phyloP scores from a whole-genome alignment of 2,888 invertebrate genomes.

The Carterocephalus palaemon region DNA sequence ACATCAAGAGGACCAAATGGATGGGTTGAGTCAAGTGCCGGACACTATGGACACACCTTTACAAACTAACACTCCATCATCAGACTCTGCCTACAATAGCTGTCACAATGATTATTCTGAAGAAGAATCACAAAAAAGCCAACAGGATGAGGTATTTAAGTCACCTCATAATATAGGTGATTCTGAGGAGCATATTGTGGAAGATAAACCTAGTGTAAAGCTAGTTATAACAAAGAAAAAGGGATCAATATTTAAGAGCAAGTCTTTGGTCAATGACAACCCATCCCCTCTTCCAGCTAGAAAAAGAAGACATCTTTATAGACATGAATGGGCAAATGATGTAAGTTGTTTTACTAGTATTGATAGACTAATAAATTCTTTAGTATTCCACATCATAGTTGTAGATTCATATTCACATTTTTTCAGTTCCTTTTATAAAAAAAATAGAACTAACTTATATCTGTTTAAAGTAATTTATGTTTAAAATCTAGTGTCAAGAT shows the following conservation, averaged over 20 bases:
- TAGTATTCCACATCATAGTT: too few species aligned
- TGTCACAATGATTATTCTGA: conserved; percentile 70
- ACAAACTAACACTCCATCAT: conserved; percentile 56
- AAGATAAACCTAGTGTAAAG: conserved; percentile 81
- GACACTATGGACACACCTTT: conserved; percentile 51
- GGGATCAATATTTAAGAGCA: conserved; percentile 93
- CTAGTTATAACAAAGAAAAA: conserved; percentile 89
- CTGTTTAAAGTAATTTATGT: too few species aligned
- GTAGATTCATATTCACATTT: too few species aligned
- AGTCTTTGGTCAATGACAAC: conserved; percentile 83
- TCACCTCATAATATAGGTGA: conserved; percentile 59
- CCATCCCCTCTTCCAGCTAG: conserved; percentile 77
- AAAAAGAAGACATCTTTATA: conserved; percentile 89
- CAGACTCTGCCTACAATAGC: conserved; percentile 68
- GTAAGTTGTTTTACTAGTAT: conserved; percentile 66
- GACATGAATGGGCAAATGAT: conserved; percentile 93
- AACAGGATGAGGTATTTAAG: conserved; percentile 69
- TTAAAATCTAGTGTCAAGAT: too few species aligned
- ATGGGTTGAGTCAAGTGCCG: conserved; percentile 38
- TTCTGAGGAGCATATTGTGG: conserved; percentile 53
- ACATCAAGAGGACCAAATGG: conserved; percentile 41
- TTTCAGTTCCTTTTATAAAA: too few species aligned
- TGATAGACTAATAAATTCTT: too few species aligned
- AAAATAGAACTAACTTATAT: neutral
- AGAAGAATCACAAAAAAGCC: conserved; percentile 59